Base-by-base conservation (phyloP, 2,113 vertebrate species). In the Seriola aureovittata region DNA sequence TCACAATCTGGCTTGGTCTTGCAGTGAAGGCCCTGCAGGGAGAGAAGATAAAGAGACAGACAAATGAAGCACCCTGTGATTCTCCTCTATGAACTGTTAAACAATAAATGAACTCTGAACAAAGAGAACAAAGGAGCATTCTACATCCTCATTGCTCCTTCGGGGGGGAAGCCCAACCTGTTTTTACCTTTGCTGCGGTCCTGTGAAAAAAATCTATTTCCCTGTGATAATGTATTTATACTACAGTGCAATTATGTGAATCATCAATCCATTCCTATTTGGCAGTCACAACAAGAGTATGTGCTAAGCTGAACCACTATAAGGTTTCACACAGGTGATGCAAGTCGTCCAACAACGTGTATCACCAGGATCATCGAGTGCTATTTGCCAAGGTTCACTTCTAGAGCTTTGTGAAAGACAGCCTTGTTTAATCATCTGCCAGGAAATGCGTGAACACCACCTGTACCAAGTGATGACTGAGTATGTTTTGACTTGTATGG, bases 1-100 rank as follows among this genome's bases (percentile, higher is more conserved):
- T 95, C 62, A 95, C 95, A 59, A 0, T 73, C 12, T 57, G 79
- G 58, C 40, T 87, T 93, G 48, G 32, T 68, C 55, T 44, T 94
- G 88, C 94, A 95, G 32, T 52, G 76, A 4, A 95, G 91, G 44
- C 93, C 94, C 95, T 95, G 81, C n/a, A 36, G 62, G 17, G 5
- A 65, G 19, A 70, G 17, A 16, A 75, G n/a, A 60, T 11, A 57
- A 48, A 67, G 25, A 68, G 40, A 14, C 25, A 55, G 8, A 67
- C 2, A 21, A 57, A 9, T 48, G 9, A 58, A 32, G 66, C 25
- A 44, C 21, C 1, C 7, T 36, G 29, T 44, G 13, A 48, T 17
- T 29, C 12, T 73, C 32, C 48, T 29, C 2, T 40, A 29, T 48
- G 7, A 23, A 12, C 54, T 29, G 29, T 29, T 29, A 29, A 29